Base-by-base conservation (phyloP, 2,888 invertebrate genomes). In the Lasioglossum morio region DNA sequence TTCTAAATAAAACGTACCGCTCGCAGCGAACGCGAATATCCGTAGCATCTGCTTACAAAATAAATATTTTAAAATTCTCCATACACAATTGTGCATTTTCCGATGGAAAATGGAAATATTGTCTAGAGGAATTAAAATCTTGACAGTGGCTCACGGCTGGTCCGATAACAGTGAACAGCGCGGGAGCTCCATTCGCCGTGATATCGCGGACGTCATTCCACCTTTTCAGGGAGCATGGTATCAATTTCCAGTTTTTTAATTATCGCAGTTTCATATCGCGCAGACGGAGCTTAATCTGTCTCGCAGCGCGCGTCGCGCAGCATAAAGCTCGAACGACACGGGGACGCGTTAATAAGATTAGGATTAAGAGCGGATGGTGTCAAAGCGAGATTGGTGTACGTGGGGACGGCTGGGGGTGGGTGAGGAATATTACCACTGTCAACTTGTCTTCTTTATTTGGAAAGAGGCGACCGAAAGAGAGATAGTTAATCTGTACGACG, bases 401-500 rank as follows among this genome's bases (percentile, higher is more conserved):
- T 16, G 23, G 3, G 10, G 12, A 0, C 12, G n/a, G 2, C 7
- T 2, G 23, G 53, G 53, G 7, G 2, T 7, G 48, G 8, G 10
- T 8, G 3, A 7, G 40, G n/a, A 23, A 43, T 19, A 30, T 40
- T 19, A 77, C 23, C 43, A 4, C 23, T n/a, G 23, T 7, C 7
- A 12, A n/a, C 2, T 43, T 27, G 19, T 4, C 27, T 19, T 48
- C 60, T 77, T 77, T 84, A 83, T 84, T 84, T 82, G 70, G 8
- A 48, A n/a, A 16, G 34, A 23, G 4, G 3, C 63, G 5, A 10
- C 23, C 19, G 7, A 27, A 27, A 19, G 16, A 10, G 10, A 23
- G 63, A 72, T 37, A 23, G 74, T 75, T 77, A 82, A 85, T 82
- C 72, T 14, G 40, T 0, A 12, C 1, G 46, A 40, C 72, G 76